Base-by-base conservation (phyloP, 2,113 vertebrate genomes). In the Clarias macrocephalus region DNA sequence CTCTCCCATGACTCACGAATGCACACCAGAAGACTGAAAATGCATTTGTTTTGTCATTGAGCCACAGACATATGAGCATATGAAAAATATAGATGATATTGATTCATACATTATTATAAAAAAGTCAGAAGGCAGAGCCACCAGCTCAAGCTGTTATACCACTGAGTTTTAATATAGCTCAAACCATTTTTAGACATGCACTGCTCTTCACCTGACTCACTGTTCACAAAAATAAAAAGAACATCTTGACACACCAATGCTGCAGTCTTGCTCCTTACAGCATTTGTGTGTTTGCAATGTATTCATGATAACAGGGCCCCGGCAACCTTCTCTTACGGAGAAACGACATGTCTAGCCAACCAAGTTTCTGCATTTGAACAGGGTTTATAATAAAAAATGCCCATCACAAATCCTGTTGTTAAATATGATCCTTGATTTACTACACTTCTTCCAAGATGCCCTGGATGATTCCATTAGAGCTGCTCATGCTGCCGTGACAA, bases 391-490 rank as follows among this genome's bases (percentile, higher is more conserved):
- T 82, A n/a, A 8, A 21, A 81, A 25, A 42, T 83, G 15, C n/a
- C 33, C 42, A 57, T 30, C 30, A 84, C 23, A 63, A 82, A 59
- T 66, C 37, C 59, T 73, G 76, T 18, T 8, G 75, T 28, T 30
- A 48, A 54, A 6, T n/a, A 30, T n/a, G 12, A 30, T 87, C 15
- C 48, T 54, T 28, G 57, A 82, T 63, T 75, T 21, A 56, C 5
- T 54, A n/a, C 48, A 48, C 56, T 82, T 68, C 12, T 42, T 72
- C 42, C 56, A 2, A 60, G 68, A 25, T 80, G 28, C 30, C 21
- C 80, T 83, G 77, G 60, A 81, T 83, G 65, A 76, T 77, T 84
- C 42, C 52, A 73, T 88, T 70, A 85, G 59, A 59, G 73, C 86
- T 21, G 33, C 33, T 77, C 60, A 77, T 83, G 52, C 33, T 11